Evolutionary conservation across 2,113 vertebrate species (phyloP), one percentile per base, ranked within the genome.

Genomic region (Chrysochloris asiatica): DNA sequence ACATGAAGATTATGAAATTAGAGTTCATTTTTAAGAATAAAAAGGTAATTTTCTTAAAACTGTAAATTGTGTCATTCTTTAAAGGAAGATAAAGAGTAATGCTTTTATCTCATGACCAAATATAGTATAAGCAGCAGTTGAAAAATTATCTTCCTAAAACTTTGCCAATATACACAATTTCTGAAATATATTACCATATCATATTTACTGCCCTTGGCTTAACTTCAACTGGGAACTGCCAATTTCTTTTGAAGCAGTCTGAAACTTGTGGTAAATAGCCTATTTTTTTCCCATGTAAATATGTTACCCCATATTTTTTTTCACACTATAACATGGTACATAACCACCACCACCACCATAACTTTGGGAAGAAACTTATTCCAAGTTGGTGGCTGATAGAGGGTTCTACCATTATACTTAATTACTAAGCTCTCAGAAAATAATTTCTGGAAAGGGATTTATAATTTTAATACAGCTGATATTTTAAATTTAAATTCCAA

Each of bases 1-100:
- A 88, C 82, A n/a, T 59, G 12, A 83, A 81, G 67, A 86, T 82
- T 92, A 90, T 86, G 75, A 95, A 94, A 92, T 94, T 92, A 79
- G 43, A 88, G 24, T 73, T 94, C 81, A 90, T 84, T 92, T 94
- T 94, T 88, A 90, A 36, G 28, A 92, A 76, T 71, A 76, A 77
- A 86, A 41, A 92, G 86, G 10, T 78, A 83, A 54, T 92, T 94
- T 94, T 86, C 38, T 76, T 67, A 45, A 88, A 87, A 81, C 79
- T 81, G 8, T 77, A 94, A 93, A 89, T 59, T 61, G 28, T 83
- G 33, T 72, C 47, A 69, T 28, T 88, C 59, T 89, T 92, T 36
- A 94, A 88, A 78, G 65, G 73, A 94, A 85, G 47, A 87, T 87
- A 79, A 94, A 90, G 45, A 71, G n/a, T 85, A 95, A 87, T 72